Evolutionary conservation across 2,888 invertebrate species (phyloP).

Genomic region (Gasteruption jaculator): DNA sequence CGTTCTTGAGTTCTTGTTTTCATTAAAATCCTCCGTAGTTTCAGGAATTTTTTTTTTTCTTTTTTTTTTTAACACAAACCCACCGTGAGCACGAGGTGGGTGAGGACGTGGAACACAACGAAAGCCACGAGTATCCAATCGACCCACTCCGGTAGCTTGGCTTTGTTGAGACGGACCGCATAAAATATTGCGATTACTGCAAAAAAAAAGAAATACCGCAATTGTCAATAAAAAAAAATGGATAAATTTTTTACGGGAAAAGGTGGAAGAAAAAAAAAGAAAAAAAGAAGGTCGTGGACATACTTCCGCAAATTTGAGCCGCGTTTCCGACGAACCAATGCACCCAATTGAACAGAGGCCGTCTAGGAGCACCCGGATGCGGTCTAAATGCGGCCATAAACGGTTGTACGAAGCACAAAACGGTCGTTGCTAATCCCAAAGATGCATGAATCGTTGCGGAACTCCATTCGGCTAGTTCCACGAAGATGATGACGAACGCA

Average conservation of each 20-base stretch:
- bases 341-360: constrained; percentile 85
- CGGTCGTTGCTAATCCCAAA: constrained; percentile 72
- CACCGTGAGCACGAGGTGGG: constrained; percentile 83
- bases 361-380: constrained; percentile 72
- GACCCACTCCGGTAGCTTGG: constrained; percentile 80
- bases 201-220: constrained; percentile 37
- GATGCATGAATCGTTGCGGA: constrained; percentile 77
- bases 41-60: no score
- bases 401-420: constrained; percentile 80
- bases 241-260: constrained; percentile 8
- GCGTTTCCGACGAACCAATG: constrained; percentile 87
- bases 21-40: no score
- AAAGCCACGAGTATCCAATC: constrained; percentile 86
- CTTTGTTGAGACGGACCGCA: constrained; percentile 80
- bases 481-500: constrained; percentile 77
- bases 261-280: constrained; percentile 10
- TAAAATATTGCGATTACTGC: constrained; percentile 91
- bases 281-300: constrained; percentile 45
- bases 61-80: no score
- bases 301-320: constrained; percentile 83
- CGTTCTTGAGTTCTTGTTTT: no score
- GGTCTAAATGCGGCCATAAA: constrained; percentile 84
- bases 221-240: neutral
- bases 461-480: constrained; percentile 74
- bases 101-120: constrained; percentile 83